Evolutionary conservation across 2,797 vertebrate species (phyloP).

Genomic region (Distichodus sexfasciatus): DNA sequence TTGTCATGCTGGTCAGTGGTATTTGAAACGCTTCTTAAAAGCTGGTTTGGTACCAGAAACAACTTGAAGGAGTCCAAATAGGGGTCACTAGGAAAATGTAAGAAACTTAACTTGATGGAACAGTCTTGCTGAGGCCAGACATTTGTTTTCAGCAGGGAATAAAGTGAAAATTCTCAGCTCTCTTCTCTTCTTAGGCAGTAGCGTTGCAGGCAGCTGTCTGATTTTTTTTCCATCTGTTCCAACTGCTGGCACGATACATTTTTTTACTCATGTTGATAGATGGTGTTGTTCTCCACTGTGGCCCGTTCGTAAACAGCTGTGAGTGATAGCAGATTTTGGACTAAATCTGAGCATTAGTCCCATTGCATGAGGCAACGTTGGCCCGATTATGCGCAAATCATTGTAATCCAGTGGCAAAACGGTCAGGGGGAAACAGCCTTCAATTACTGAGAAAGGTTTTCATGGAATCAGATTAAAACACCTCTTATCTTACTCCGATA

Average conservation of each 20-base stretch:
- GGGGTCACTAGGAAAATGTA: too few relatives aligned
- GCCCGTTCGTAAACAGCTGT: constrained; percentile 37
- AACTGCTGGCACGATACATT: background rate
- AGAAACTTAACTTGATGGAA: too few relatives aligned
- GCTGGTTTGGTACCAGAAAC: too few relatives aligned
- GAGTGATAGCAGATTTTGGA: constrained; percentile 32
- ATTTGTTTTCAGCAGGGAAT: too few relatives aligned
- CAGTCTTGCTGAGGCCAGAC: too few relatives aligned
- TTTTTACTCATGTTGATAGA: background rate
- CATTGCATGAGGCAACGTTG: constrained; percentile 23
- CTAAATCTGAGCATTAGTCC: constrained; percentile 27
- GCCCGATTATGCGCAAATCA: constrained; percentile 12
- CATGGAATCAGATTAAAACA: constrained; percentile 28
- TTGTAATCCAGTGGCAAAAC: constrained; percentile 39
- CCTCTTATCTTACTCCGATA: constrained; percentile 36
- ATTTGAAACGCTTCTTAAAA: too few relatives aligned
- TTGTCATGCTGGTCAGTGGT: too few relatives aligned
- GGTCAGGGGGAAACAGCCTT: constrained; percentile 6
- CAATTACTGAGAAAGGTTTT: constrained; percentile 43
- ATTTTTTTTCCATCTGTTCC: constrained; percentile 28
- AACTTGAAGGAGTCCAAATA: too few relatives aligned
- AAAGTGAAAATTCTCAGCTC: constrained; percentile 8
- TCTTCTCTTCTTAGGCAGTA: background rate
- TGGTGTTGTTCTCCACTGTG: constrained; percentile 16
- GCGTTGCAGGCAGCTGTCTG: constrained; percentile 11